Percentiles rank a stretch among this genome's conserved stretches.
phyloP scores from a whole-genome alignment of 1,140 invertebrate genomes.

The Geopemphigus sp. region DNA sequence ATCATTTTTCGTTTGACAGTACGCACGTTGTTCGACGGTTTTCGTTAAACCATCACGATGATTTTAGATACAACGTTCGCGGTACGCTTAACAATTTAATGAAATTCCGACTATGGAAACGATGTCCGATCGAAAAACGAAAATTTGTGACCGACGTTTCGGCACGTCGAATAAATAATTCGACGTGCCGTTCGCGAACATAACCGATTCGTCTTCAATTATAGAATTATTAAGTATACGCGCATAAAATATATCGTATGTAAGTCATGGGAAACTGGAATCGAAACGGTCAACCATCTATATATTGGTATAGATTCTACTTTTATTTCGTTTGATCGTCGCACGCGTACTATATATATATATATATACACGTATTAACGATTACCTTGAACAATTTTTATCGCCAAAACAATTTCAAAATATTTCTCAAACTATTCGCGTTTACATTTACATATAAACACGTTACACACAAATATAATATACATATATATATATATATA shows the following conservation, averaged over 20 bases:
- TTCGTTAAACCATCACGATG: too few relatives aligned
- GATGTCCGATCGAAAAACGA: too few relatives aligned
- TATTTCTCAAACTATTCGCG: background rate
- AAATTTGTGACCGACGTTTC: too few relatives aligned
- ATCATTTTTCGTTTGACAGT: too few relatives aligned
- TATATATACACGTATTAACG: slow-evolving; percentile 13
- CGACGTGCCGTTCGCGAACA: background rate
- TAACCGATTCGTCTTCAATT: too few relatives aligned
- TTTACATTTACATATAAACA: background rate
- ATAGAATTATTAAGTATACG: background rate
- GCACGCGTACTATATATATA: background rate
- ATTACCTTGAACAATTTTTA: slow-evolving; percentile 32
- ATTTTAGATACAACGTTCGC: too few relatives aligned
- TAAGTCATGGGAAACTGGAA: slow-evolving; percentile 20
- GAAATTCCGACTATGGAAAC: too few relatives aligned
- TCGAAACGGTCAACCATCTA: background rate
- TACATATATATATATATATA: background rate
- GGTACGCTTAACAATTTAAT: too few relatives aligned
- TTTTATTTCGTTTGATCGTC: background rate
- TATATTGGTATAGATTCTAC: slow-evolving; percentile 21
- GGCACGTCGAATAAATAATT: background rate
- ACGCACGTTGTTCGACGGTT: too few relatives aligned
- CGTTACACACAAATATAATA: background rate
- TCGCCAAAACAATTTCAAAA: slow-evolving; percentile 29
- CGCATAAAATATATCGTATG: background rate